A percentile compares a stretch with the other conserved stretches of the same genome.
phyloP scores from a whole-genome alignment of 2,888 invertebrate species.

The Spialia ferax region DNA sequence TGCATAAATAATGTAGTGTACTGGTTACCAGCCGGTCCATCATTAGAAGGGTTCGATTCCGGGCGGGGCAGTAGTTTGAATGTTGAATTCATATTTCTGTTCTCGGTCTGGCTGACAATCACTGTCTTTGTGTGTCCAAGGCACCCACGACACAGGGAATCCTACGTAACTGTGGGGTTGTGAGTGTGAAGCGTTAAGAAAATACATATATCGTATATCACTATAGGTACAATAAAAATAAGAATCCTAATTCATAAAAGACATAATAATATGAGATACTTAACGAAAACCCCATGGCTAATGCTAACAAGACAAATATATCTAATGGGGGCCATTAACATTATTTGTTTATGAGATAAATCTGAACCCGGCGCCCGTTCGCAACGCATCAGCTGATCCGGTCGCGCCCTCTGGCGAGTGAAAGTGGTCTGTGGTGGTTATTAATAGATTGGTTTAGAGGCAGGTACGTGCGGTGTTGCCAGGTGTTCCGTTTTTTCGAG shows the following conservation, averaged over 20 bases:
- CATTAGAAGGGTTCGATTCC: too few species aligned
- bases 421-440: slow-evolving; percentile 67
- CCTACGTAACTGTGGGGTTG: too few species aligned
- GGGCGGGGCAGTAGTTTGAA: too few species aligned
- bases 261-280: background rate
- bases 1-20: too few species aligned
- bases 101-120: too few species aligned
- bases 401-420: slow-evolving; percentile 67
- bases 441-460: slow-evolving; percentile 61
- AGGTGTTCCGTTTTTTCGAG: slow-evolving; percentile 21
- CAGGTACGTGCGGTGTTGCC: slow-evolving; percentile 39
- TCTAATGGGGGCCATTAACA: slow-evolving; percentile 8
- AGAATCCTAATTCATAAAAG: background rate
- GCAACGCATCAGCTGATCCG: slow-evolving; percentile 67
- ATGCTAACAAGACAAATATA: slow-evolving; percentile 21
- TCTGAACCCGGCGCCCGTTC: slow-evolving; percentile 56
- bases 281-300: background rate
- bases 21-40: too few species aligned
- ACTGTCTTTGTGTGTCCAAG: too few species aligned
- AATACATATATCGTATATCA: background rate
- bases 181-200: too few species aligned
- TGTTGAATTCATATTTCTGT: too few species aligned
- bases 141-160: too few species aligned
- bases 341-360: slow-evolving; percentile 26
- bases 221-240: background rate